A percentile compares a stretch with the other conserved stretches of the same genome.
phyloP scores from a whole-genome alignment of 2,113 vertebrate genomes.

The Suncus etruscus region DNA sequence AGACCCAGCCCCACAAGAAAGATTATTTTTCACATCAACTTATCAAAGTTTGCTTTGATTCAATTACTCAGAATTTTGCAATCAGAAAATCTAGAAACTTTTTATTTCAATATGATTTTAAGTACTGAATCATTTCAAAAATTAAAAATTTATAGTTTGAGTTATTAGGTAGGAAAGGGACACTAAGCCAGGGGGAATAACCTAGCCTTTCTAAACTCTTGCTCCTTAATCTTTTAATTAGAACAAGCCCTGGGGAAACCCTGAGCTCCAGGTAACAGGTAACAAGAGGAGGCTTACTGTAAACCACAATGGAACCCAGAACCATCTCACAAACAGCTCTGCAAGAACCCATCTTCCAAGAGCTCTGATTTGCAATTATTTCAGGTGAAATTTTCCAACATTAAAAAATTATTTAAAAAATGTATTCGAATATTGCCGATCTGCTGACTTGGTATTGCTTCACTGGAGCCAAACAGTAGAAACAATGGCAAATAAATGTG shows the following conservation, averaged over 20 bases:
- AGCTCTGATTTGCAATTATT: neutral
- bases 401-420: constrained; percentile 50
- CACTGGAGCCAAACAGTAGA: constrained; percentile 64
- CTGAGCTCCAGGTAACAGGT: neutral
- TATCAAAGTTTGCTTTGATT: constrained; percentile 45
- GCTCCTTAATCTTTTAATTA: constrained; percentile 56
- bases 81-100: constrained; percentile 70
- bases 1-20: constrained; percentile 31
- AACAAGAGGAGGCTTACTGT: neutral
- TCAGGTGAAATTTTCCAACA: constrained; percentile 68
- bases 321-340: neutral
- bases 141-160: constrained; percentile 39
- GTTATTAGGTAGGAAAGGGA: constrained; percentile 44
- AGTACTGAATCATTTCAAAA: constrained; percentile 71
- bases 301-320: neutral
- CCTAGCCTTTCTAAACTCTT: constrained; percentile 44
- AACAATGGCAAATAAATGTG: constrained; percentile 48
- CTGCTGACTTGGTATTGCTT: constrained; percentile 53
- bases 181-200: neutral
- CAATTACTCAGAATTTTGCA: constrained; percentile 71
- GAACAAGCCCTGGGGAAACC: neutral
- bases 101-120: constrained; percentile 56
- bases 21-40: neutral
- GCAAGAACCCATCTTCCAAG: neutral
- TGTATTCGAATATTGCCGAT: constrained; percentile 69